These are phyloP conservation scores for Laupala kohalensis DNA, from an alignment of 1,140 invertebrate species.

Conservation along the genomic window DNA sequence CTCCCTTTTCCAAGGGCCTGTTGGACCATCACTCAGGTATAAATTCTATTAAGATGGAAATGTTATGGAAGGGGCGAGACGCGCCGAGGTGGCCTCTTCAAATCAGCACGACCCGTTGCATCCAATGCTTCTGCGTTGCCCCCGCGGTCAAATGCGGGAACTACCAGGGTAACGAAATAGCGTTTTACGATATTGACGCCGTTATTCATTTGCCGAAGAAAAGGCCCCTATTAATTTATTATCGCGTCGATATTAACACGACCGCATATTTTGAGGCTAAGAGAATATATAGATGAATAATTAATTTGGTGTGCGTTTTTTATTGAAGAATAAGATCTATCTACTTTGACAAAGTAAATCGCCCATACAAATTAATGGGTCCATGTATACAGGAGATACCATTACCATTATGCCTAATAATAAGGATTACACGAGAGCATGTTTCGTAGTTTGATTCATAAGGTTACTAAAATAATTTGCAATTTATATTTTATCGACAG, in stretches of 20 bases:
- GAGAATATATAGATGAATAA: neutral
- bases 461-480: too few species aligned
- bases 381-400: too few species aligned
- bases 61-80: neutral
- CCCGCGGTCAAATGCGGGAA: neutral
- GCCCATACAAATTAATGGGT: too few species aligned
- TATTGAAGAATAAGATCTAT: too few species aligned
- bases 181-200: neutral
- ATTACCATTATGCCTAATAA: too few species aligned
- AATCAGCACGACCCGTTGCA: neutral
- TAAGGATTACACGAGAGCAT: too few species aligned
- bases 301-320: neutral
- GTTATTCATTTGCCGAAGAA: neutral
- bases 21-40: neutral
- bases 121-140: too few species aligned
- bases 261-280: neutral
- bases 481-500: too few species aligned
- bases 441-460: too few species aligned
- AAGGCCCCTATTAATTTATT: neutral
- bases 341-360: too few species aligned
- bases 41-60: neutral
- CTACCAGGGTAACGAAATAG: too few species aligned
- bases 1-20: neutral
- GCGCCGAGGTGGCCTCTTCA: neutral
- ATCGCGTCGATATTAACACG: neutral